A percentile compares a stretch with the other conserved stretches of the same genome.
Conservation (phyloP, 2,797 vertebrate genomes). For the Pachyuromys duprasi region DNA sequence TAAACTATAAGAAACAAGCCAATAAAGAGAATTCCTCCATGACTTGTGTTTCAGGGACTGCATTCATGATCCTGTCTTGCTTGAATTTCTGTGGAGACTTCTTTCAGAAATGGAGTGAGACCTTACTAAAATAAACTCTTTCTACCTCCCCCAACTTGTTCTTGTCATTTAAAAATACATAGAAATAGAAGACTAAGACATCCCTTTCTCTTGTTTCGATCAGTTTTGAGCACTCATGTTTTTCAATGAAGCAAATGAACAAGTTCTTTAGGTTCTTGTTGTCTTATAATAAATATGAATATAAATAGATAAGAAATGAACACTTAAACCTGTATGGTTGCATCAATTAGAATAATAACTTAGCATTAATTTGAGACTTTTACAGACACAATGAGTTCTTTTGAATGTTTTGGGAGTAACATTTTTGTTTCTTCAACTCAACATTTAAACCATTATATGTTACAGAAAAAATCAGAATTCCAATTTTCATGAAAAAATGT, state of each 20-base stretch:
- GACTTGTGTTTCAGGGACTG: background rate
- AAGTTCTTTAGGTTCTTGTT: background rate
- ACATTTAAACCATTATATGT: background rate
- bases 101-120: background rate
- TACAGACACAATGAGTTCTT: background rate
- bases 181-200: background rate
- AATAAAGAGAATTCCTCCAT: background rate
- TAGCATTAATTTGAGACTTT: background rate
- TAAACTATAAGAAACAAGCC: background rate
- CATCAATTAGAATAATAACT: background rate
- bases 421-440: constrained; percentile 1
- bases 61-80: background rate
- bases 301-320: background rate
- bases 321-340: background rate
- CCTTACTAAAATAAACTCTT: background rate
- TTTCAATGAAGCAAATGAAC: background rate
- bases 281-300: background rate
- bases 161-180: background rate
- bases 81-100: background rate
- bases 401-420: background rate
- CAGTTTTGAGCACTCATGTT: background rate
- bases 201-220: background rate
- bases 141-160: background rate
- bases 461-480: background rate
- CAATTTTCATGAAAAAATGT: background rate